phyloP scores from a whole-genome alignment of 2,888 invertebrate species.

The Athripsodes cinereus region DNA sequence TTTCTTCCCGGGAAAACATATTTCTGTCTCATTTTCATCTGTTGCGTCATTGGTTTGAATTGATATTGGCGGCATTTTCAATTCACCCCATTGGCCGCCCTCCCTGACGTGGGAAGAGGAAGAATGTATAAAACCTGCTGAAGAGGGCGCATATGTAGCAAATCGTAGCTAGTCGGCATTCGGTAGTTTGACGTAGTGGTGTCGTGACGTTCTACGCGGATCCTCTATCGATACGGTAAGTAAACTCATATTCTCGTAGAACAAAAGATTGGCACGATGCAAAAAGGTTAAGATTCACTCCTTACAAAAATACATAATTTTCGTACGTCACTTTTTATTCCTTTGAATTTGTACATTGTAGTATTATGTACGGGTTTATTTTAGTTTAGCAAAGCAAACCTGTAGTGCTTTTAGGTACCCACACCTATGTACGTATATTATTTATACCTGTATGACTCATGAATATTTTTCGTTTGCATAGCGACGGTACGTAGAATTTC shows the following conservation, averaged over 20 bases:
- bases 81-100: slow-evolving; percentile 14
- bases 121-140: slow-evolving; percentile 20
- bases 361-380: neutral
- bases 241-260: neutral
- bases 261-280: neutral
- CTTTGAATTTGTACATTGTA: neutral
- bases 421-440: neutral
- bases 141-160: slow-evolving; percentile 19
- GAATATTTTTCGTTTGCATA: slow-evolving; percentile 8
- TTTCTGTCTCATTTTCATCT: slow-evolving; percentile 2
- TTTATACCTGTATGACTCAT: slow-evolving; percentile 4
- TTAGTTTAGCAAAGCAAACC: neutral
- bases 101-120: slow-evolving; percentile 20
- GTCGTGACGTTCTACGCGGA: slow-evolving; percentile 14
- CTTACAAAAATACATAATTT: neutral
- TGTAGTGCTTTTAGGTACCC: neutral
- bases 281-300: neutral
- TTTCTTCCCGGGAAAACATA: neutral
- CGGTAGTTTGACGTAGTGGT: slow-evolving; percentile 16
- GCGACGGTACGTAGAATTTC: slow-evolving; percentile 3
- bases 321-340: neutral
- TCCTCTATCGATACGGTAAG: slow-evolving; percentile 16
- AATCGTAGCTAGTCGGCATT: slow-evolving; percentile 9
- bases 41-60: slow-evolving; percentile 16
- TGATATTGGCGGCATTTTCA: slow-evolving; percentile 18